phyloP scores from a whole-genome alignment of 2,797 vertebrate genomes.

The Dallia pectoralis region DNA sequence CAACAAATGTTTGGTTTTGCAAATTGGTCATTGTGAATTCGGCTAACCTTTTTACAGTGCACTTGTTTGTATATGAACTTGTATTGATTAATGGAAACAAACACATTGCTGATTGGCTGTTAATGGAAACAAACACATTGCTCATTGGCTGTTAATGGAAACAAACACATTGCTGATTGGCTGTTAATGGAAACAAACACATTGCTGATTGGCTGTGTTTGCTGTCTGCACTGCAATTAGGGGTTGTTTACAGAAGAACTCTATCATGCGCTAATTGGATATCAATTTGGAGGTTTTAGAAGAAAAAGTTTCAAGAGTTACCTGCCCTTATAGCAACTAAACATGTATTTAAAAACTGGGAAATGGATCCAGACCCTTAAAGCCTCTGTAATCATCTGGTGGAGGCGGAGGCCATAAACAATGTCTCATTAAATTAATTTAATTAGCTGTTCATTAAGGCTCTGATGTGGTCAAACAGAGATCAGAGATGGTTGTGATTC shows the following conservation, averaged over 20 bases:
- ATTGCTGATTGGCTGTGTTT: not conserved
- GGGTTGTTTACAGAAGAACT: not conserved
- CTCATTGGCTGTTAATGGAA: not conserved
- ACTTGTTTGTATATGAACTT: not conserved
- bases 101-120: constrained; percentile 4
- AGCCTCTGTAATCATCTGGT: constrained; percentile 37
- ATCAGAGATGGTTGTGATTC: constrained; percentile 10
- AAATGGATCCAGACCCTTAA: constrained; percentile 14
- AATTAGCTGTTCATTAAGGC: constrained; percentile 58
- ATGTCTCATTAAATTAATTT: constrained; percentile 54
- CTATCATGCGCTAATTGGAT: constrained; percentile 23
- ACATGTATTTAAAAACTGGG: constrained; percentile 19
- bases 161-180: constrained; percentile 15
- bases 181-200: constrained; percentile 19
- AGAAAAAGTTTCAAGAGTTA: constrained; percentile 17
- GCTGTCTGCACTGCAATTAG: not conserved
- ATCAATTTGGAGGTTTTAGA: constrained; percentile 27
- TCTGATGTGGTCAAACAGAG: constrained; percentile 55
- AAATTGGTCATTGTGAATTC: no score
- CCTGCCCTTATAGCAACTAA: constrained; percentile 23
- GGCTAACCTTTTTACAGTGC: not conserved
- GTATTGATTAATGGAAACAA: constrained; percentile 11
- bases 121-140: constrained; percentile 24
- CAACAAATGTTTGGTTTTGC: no score
- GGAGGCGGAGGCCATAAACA: constrained; percentile 37